Evolutionary conservation across 2,888 invertebrate genomes (phyloP).

Genomic region (Xestia ashworthii): DNA sequence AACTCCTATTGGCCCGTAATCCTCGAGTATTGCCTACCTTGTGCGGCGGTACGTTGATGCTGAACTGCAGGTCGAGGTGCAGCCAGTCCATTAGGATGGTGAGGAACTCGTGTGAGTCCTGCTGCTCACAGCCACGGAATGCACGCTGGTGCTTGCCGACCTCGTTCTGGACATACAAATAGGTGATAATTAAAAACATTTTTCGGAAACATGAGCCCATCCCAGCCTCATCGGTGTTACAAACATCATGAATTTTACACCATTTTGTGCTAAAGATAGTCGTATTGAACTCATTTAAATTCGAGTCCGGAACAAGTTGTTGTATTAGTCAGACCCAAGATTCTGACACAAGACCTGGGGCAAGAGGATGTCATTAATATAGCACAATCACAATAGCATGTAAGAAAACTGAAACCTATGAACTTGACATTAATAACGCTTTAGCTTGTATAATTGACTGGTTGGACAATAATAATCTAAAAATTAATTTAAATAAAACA

Average conservation of each 20-base stretch:
- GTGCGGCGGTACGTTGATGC: slow-evolving; percentile 79
- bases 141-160: slow-evolving; percentile 94
- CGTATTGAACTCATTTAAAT: not conserved
- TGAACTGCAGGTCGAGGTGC: slow-evolving; percentile 94
- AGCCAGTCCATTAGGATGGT: slow-evolving; percentile 97
- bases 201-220: not conserved
- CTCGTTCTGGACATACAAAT: slow-evolving; percentile 88
- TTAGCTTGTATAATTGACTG: too few relatives aligned
- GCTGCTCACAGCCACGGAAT: slow-evolving; percentile 95
- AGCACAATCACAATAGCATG: too few relatives aligned
- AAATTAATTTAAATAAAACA: too few relatives aligned
- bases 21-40: slow-evolving; percentile 73
- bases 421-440: too few relatives aligned
- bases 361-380: too few relatives aligned
- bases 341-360: not conserved
- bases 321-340: not conserved
- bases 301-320: not conserved
- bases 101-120: slow-evolving; percentile 97
- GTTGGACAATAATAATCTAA: too few relatives aligned
- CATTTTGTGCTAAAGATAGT: not conserved
- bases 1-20: too few relatives aligned
- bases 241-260: not conserved
- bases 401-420: too few relatives aligned
- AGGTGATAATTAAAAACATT: not conserved
- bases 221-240: not conserved